Conservation (phyloP, 2,888 invertebrate species). For the Chelonus formosanus region DNA sequence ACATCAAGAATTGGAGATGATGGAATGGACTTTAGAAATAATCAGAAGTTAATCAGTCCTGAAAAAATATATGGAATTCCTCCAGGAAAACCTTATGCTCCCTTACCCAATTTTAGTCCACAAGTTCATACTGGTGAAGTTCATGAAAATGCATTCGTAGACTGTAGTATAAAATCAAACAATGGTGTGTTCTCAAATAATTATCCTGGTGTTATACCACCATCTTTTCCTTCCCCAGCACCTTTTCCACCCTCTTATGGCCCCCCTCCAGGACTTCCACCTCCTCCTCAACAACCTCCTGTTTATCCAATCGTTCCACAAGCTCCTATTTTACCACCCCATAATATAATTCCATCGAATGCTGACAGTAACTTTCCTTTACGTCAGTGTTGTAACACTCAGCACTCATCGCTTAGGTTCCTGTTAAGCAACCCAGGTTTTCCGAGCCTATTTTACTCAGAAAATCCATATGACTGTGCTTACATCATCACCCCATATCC, state of each 20-base stretch:
- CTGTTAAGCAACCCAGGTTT: conserved; percentile 70
- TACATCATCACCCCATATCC: conserved; percentile 67
- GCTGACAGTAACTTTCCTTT: conserved; percentile 1
- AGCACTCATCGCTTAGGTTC: conserved; percentile 56
- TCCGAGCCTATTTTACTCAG: conserved; percentile 55
- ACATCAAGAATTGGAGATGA: background rate
- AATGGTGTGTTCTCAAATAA: conserved; percentile 7
- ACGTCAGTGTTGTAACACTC: conserved; percentile 47
- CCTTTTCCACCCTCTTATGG: background rate
- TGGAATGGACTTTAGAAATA: background rate
- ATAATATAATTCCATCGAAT: conserved; percentile 9
- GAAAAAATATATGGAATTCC: conserved; percentile 38
- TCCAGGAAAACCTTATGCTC: conserved; percentile 36
- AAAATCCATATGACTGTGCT: conserved; percentile 63
- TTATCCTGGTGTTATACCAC: conserved; percentile 21
- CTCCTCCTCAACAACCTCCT: background rate
- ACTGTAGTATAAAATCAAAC: conserved; percentile 23
- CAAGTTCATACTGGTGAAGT: conserved; percentile 37
- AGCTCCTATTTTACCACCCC: no score
- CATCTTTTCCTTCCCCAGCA: conserved; percentile 17
- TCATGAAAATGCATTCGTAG: conserved; percentile 23
- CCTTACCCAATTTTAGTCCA: conserved; percentile 6
- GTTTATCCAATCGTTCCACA: background rate
- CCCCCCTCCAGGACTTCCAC: conserved; percentile 5
- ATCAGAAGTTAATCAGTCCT: conserved; percentile 30